Percentiles rank a stretch among this genome's conserved stretches.
Evolutionary conservation across 1,140 invertebrate species (phyloP).

Genomic region (Heliconius congener): DNA sequence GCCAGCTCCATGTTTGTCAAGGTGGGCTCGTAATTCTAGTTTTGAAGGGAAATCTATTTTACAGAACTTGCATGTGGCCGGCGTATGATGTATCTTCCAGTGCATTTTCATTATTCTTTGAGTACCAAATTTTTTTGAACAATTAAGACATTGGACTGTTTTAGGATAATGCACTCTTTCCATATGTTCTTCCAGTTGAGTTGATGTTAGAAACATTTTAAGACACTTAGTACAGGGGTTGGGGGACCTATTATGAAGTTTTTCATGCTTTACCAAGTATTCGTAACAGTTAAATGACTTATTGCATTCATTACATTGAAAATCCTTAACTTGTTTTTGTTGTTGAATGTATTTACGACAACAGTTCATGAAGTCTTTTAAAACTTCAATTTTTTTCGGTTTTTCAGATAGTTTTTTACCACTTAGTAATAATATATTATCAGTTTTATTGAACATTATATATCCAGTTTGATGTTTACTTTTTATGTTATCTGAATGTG

Average conservation of each 20-base stretch:
- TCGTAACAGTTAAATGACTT: slow-evolving; percentile 45
- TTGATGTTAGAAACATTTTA: slow-evolving; percentile 52
- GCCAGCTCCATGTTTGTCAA: slow-evolving; percentile 52
- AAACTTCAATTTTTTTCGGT: slow-evolving; percentile 47
- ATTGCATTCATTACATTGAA: slow-evolving; percentile 53
- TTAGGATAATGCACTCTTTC: slow-evolving; percentile 63
- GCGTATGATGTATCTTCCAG: slow-evolving; percentile 48
- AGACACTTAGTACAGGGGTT: slow-evolving; percentile 53
- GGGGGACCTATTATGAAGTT: slow-evolving; percentile 44
- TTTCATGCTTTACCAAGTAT: slow-evolving; percentile 50
- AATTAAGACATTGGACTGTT: slow-evolving; percentile 55
- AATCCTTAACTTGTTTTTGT: slow-evolving; percentile 20
- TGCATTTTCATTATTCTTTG: slow-evolving; percentile 56
- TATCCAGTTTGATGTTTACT: slow-evolving; percentile 48
- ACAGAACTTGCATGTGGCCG: slow-evolving; percentile 59
- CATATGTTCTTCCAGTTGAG: slow-evolving; percentile 52
- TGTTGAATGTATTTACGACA: slow-evolving; percentile 45
- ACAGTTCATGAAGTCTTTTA: slow-evolving; percentile 50
- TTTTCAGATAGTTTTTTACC: slow-evolving; percentile 39
- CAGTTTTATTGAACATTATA: slow-evolving; percentile 50
- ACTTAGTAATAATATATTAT: slow-evolving; percentile 53
- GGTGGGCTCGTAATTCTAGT: slow-evolving; percentile 49
- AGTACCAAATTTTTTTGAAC: slow-evolving; percentile 62
- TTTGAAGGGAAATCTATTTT: slow-evolving; percentile 57
- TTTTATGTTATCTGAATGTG: slow-evolving; percentile 37